phyloP scores from a whole-genome alignment of 2,888 invertebrate genomes.

The Rutpela maculata region DNA sequence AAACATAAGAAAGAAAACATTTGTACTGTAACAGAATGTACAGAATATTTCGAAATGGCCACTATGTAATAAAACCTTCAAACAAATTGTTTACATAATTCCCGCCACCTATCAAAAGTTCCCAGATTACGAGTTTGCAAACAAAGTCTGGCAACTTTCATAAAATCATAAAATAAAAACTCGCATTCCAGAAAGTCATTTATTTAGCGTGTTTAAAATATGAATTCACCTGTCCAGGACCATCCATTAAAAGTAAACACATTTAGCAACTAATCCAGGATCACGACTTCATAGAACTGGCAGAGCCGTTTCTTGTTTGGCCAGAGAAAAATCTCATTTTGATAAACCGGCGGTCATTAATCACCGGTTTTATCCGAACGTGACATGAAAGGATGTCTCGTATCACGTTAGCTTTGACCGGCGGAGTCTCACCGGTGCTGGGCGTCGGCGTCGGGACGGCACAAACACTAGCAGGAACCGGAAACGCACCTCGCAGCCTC shows the following conservation, averaged over 20 bases:
- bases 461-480: constrained; percentile 51
- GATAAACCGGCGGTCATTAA: constrained; percentile 72
- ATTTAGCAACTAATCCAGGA: constrained; percentile 61
- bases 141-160: constrained; percentile 8
- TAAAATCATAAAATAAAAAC: constrained; percentile 27
- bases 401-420: constrained; percentile 67
- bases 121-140: neutral
- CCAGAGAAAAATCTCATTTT: constrained; percentile 71
- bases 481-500: constrained; percentile 61
- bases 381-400: constrained; percentile 71
- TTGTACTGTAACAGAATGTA: too few species aligned
- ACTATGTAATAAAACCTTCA: too few species aligned
- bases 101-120: neutral
- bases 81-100: neutral
- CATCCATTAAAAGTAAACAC: constrained; percentile 57
- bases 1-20: too few species aligned
- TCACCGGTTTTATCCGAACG: constrained; percentile 72
- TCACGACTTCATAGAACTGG: constrained; percentile 63
- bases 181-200: constrained; percentile 31
- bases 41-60: too few species aligned
- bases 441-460: constrained; percentile 38
- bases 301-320: constrained; percentile 66
- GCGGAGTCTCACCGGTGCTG: constrained; percentile 61
- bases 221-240: constrained; percentile 62
- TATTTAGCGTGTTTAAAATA: constrained; percentile 45